Base-by-base conservation (phyloP, 2,113 vertebrate genomes). In the Leptobrachium ailaonicum region DNA sequence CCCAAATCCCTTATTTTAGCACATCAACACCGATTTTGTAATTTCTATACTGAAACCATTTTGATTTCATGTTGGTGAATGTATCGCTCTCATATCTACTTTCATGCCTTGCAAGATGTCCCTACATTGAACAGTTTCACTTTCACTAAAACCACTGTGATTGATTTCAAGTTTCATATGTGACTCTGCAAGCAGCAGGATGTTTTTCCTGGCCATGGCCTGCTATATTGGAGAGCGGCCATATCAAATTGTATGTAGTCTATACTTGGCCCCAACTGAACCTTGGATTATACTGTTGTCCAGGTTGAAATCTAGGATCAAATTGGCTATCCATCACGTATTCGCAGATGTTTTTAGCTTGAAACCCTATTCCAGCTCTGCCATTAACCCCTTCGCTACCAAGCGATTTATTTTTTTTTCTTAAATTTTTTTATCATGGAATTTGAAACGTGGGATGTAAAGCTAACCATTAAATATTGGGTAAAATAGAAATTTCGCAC, bases 71-170 rank as follows among this genome's bases (percentile, higher is more conserved):
- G 44, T 60, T 68, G 40, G 64, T 67, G 47, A 13, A 68, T 45
- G 3, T 64, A 42, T 56, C 43, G 40, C 47, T 76, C 64, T 54
- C 64, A 14, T 40, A 75, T 74, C 56, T 76, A 2, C 41, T 68
- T 67, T 56, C 47, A 50, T 50, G 47, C 69, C 70, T 6, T 43
- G 45, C 71, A 66, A 72, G 20, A 71, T 66, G 56, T 64, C 45
- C 60, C 69, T 54, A 66, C 41, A 53, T 79, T 41, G 32, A 64
- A 64, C 70, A 72, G 70, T 79, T 79, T 79, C 77, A 66, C 69
- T 79, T 79, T 79, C 77, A 79, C 77, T 53, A 53, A 79, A 79
- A 79, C 77, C 77, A 54, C 76, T 62, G 76, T 78, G 76, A 78
- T 78, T 78, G 76, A 78, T 71, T 78, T 71, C 60, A n/a, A 45